Conservation (phyloP, 2,888 invertebrate genomes). For the Scaptomyza cyrtandrae region DNA sequence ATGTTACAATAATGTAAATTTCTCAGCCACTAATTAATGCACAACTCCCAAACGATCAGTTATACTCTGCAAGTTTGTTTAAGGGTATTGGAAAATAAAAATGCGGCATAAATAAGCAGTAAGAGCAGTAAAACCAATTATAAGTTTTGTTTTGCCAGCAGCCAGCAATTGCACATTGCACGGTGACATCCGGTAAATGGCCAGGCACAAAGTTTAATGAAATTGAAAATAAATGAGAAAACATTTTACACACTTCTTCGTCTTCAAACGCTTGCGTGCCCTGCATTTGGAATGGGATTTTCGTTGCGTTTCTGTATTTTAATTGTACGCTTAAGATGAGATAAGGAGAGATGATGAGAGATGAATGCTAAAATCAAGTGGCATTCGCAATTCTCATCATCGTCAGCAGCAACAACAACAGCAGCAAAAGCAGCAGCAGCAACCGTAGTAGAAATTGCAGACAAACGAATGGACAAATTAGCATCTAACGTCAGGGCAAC, state of each 20-base stretch:
- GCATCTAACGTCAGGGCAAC: slow-evolving; percentile 55
- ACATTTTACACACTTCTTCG: slow-evolving; percentile 64
- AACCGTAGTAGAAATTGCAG: slow-evolving; percentile 6
- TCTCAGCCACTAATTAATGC: not conserved
- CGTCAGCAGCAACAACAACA: slow-evolving; percentile 7
- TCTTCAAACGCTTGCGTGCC: not conserved
- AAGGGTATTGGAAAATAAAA: slow-evolving; percentile 72
- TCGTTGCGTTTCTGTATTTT: slow-evolving; percentile 46
- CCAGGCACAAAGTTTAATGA: slow-evolving; percentile 72
- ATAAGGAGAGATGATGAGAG: slow-evolving; percentile 19
- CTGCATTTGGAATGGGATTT: slow-evolving; percentile 32
- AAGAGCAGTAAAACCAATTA: slow-evolving; percentile 78
- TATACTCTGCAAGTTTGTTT: not conserved
- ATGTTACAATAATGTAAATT: no score
- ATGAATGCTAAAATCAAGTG: slow-evolving; percentile 64
- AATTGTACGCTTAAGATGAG: slow-evolving; percentile 53
- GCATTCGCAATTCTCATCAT: slow-evolving; percentile 30
- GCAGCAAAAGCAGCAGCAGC: not conserved
- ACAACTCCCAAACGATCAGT: not conserved
- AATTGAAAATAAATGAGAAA: slow-evolving; percentile 80
- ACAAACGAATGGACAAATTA: slow-evolving; percentile 76
- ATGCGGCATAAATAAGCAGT: slow-evolving; percentile 76
- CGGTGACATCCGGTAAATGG: slow-evolving; percentile 72
- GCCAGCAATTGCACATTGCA: slow-evolving; percentile 67
- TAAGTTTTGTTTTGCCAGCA: slow-evolving; percentile 71